Percentiles rank a stretch among this genome's conserved stretches.
These are phyloP conservation scores for Eledona agricola DNA, from an alignment of 2,888 invertebrate species.

Conservation along the genomic window DNA sequence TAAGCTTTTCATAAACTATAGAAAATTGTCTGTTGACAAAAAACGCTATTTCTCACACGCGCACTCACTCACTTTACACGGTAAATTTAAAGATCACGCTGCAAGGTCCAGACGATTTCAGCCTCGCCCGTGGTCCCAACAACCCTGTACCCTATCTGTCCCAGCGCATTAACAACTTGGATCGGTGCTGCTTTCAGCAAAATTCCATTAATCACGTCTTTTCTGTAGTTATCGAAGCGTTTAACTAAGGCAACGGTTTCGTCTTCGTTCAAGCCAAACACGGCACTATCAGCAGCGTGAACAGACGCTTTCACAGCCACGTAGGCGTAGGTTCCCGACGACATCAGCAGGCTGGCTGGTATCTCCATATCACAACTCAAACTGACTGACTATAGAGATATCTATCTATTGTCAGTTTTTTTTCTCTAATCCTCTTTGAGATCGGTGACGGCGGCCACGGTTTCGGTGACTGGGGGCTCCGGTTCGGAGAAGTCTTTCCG, in stretches of 20 bases:
- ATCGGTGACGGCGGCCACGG: slow-evolving; percentile 22
- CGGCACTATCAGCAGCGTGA: slow-evolving; percentile 76
- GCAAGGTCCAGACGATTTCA: slow-evolving; percentile 85
- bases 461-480: slow-evolving; percentile 70
- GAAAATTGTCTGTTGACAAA: slow-evolving; percentile 2
- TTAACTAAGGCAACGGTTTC: slow-evolving; percentile 76
- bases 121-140: slow-evolving; percentile 81
- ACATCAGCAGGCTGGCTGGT: slow-evolving; percentile 60
- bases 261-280: slow-evolving; percentile 77
- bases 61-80: slow-evolving; percentile 1
- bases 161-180: slow-evolving; percentile 76
- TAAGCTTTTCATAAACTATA: not conserved
- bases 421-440: slow-evolving; percentile 33
- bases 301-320: slow-evolving; percentile 82
- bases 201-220: slow-evolving; percentile 76
- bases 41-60: slow-evolving; percentile 11
- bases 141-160: slow-evolving; percentile 81
- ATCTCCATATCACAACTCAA: slow-evolving; percentile 54
- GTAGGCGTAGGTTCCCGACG: slow-evolving; percentile 72
- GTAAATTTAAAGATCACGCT: slow-evolving; percentile 73
- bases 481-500: slow-evolving; percentile 87
- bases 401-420: too few species aligned
- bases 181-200: slow-evolving; percentile 76
- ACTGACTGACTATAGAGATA: slow-evolving; percentile 6
- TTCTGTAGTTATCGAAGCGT: slow-evolving; percentile 70